These are phyloP conservation scores for Notothenia coriiceps DNA, from an alignment of 2,113 vertebrate species.

Conservation along the genomic window DNA sequence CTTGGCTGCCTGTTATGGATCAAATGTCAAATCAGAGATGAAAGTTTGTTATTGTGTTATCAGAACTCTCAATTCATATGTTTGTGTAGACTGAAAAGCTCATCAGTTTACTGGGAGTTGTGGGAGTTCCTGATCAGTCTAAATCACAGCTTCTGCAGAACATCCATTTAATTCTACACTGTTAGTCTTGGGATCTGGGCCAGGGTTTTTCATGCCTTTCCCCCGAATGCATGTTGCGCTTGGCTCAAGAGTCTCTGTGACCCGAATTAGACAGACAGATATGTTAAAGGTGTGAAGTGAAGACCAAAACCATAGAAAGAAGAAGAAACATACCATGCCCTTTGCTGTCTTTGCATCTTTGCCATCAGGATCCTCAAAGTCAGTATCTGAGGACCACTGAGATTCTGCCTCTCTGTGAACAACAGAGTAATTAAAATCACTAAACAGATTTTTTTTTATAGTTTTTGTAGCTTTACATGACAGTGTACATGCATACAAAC, in stretches of 20 bases:
- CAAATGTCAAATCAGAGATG: not conserved
- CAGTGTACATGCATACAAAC: not conserved
- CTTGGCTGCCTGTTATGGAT: slow-evolving; percentile 84
- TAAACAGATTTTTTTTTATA: not conserved
- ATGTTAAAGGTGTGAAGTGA: not conserved
- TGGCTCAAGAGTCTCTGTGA: not conserved
- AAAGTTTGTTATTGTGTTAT: not conserved
- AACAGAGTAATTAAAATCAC: slow-evolving; percentile 43
- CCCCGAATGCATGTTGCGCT: not conserved
- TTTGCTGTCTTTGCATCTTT: slow-evolving; percentile 91
- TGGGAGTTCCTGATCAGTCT: too few species aligned
- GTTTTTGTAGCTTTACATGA: not conserved
- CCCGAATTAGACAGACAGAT: not conserved
- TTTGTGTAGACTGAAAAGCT: not conserved
- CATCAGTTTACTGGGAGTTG: not conserved
- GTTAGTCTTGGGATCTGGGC: slow-evolving; percentile 1
- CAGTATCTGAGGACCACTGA: slow-evolving; percentile 95
- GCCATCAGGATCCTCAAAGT: slow-evolving; percentile 94
- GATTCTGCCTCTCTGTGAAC: slow-evolving; percentile 93
- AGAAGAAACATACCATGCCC: slow-evolving; percentile 86
- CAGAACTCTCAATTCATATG: not conserved
- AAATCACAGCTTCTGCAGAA: not conserved
- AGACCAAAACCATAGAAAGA: not conserved
- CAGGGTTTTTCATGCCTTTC: slow-evolving; percentile 6
- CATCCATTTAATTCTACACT: not conserved